phyloP scores from a whole-genome alignment of 1,140 invertebrate genomes.

The Glossosoma conforme region DNA sequence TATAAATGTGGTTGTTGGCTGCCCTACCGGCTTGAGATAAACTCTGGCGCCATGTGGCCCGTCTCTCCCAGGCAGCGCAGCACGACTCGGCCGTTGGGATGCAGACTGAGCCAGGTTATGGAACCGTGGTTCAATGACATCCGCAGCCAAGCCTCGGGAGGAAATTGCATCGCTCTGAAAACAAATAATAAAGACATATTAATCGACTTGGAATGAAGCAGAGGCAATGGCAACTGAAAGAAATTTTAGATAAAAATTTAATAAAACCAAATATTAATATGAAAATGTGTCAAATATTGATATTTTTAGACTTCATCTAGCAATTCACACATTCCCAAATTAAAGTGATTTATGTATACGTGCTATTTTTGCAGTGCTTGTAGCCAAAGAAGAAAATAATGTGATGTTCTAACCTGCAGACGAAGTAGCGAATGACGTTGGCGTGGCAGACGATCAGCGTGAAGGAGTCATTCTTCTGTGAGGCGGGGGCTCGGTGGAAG shows the following conservation, averaged over 20 bases:
- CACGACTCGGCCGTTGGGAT: constrained; percentile 79
- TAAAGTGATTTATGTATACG: too few species aligned
- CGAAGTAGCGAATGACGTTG: constrained; percentile 97
- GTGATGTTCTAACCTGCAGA: too few species aligned
- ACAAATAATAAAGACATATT: background rate
- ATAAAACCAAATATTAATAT: too few species aligned
- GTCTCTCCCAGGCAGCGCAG: constrained; percentile 78
- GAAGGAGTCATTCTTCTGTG: constrained; percentile 79
- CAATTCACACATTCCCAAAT: too few species aligned
- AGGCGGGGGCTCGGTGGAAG: constrained; percentile 81
- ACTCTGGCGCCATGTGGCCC: constrained; percentile 79
- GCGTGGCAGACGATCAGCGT: constrained; percentile 96
- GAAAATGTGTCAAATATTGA: too few species aligned
- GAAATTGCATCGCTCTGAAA: constrained; percentile 92
- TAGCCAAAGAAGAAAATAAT: too few species aligned
- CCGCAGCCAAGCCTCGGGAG: constrained; percentile 93
- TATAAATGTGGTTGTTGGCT: too few species aligned
- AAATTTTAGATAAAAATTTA: constrained; percentile 9
- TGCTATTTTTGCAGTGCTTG: too few species aligned
- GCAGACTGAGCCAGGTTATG: constrained; percentile 86
- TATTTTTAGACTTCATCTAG: too few species aligned
- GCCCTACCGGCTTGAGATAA: constrained; percentile 55
- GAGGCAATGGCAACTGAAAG: too few species aligned
- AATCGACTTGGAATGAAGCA: constrained; percentile 3
- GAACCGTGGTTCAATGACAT: constrained; percentile 88